Evolutionary conservation across 2,888 invertebrate genomes (phyloP), one percentile per base, ranked within the genome.

Genomic region (Sesia apiformis): DNA sequence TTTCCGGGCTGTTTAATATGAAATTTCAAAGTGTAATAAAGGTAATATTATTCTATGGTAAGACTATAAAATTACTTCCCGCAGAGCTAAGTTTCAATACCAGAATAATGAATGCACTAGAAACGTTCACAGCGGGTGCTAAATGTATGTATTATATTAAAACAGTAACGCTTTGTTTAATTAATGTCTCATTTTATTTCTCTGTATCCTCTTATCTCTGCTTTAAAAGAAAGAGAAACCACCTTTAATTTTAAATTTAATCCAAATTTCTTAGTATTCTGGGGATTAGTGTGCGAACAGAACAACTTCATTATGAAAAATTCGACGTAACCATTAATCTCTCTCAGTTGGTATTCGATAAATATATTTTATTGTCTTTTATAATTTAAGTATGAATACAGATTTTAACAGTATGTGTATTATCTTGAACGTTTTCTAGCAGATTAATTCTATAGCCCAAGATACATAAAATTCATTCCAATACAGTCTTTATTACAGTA

Each of bases 161-260:
- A 67, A 69, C 63, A 60, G 65, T 65, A 63, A 69, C 23, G 66
- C 62, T 62, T 55, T 59, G 6, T 58, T 61, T 58, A 62, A 67
- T 68, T 62, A 69, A 72, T 66, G 66, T 69, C 70, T 72, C 71
- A 67, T 74, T n/a, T n/a, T n/a, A n/a, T n/a, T n/a, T n/a, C n/a
- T n/a, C 63, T 58, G 62, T 60, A 66, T 59, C 56, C 56, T 52
- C 55, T 55, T 60, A 54, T 60, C 52, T 49, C 58, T 52, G 55
- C 58, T 55, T 53, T n/a, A n/a, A n/a, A n/a, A n/a, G n/a, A 41
- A 52, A 53, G 59, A 60, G 62, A 59, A 59, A 61, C 60, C 55
- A 55, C 46, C 4, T 39, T 39, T 23, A 23, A 23, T 23, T 1
- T 1, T 23, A 23, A 23, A 23, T 53, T 56, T 50, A 62, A 60